Conservation (phyloP, 2,797 vertebrate genomes). For the Anabacerthia variegaticeps region DNA sequence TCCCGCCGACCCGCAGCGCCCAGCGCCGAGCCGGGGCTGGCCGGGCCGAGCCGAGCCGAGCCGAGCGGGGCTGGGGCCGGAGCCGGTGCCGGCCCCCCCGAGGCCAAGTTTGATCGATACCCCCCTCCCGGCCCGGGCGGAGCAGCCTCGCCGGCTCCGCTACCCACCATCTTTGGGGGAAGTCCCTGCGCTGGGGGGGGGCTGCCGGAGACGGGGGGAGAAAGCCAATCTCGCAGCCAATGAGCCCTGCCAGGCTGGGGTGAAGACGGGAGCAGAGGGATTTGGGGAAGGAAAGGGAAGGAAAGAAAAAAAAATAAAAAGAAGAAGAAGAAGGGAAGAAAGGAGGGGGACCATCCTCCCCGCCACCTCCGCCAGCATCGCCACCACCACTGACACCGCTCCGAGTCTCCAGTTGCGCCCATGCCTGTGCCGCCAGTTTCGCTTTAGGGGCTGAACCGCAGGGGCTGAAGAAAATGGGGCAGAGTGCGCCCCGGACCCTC, state of each 20-base stretch:
- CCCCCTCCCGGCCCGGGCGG: constrained; percentile 85
- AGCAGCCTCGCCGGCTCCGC: constrained; percentile 76
- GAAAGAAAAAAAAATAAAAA: not conserved
- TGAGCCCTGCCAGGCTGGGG: constrained; percentile 88
- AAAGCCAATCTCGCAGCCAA: constrained; percentile 82
- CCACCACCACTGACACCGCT: constrained; percentile 33
- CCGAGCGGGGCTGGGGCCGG: not conserved
- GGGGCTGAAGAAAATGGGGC: constrained; percentile 91
- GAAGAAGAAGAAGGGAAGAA: constrained; percentile 37
- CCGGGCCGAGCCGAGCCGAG: constrained; percentile 3
- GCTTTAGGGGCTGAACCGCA: constrained; percentile 84
- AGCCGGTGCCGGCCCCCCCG: not conserved
- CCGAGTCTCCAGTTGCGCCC: constrained; percentile 79
- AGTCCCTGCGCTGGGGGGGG: constrained; percentile 65
- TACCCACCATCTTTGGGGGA: constrained; percentile 82
- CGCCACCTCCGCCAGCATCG: not conserved
- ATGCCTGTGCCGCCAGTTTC: constrained; percentile 84
- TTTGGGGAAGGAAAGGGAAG: constrained; percentile 36
- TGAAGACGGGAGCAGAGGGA: constrained; percentile 74
- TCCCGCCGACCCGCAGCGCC: constrained; percentile 72
- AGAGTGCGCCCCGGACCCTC: constrained; percentile 77
- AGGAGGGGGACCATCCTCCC: constrained; percentile 43
- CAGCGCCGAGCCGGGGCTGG: constrained; percentile 44
- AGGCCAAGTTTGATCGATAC: constrained; percentile 77
- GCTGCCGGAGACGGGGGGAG: constrained; percentile 62